Percentiles rank a stretch among this genome's conserved stretches.
phyloP scores from a whole-genome alignment of 2,113 vertebrate genomes.

The Thalassarche chlororhynchos region DNA sequence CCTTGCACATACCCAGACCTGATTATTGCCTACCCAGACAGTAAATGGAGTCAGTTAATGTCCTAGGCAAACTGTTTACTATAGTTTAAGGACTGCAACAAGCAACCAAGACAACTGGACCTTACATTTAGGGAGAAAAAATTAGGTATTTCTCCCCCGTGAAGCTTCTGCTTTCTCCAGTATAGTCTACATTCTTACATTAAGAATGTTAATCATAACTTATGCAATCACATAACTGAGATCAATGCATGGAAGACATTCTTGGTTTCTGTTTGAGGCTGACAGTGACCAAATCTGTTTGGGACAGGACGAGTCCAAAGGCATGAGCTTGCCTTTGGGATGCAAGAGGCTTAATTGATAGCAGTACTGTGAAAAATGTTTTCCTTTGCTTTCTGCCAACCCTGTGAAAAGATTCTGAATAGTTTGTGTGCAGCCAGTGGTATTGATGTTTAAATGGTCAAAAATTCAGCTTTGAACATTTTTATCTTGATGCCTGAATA shows the following conservation, averaged over 20 bases:
- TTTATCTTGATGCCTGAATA: not conserved
- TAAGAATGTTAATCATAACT: not conserved
- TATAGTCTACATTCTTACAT: not conserved
- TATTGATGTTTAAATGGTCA: conserved; percentile 37
- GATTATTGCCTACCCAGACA: not conserved
- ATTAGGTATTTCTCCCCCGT: fast-evolving
- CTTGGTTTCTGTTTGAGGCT: not conserved
- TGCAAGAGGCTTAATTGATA: not conserved
- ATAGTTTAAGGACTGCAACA: not conserved
- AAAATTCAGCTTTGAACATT: not conserved
- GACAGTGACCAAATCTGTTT: not conserved
- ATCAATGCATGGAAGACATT: not conserved
- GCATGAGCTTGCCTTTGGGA: not conserved
- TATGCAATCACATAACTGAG: not conserved
- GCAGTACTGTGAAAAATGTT: not conserved
- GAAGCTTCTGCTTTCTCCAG: not conserved
- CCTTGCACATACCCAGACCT: not conserved
- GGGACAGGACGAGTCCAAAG: not conserved
- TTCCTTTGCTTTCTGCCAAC: not conserved
- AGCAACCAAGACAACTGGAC: not conserved
- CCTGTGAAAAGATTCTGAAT: not conserved
- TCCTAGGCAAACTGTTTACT: not conserved
- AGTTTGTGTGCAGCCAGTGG: not conserved
- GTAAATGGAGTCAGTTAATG: not conserved
- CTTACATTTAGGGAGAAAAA: not conserved